Conservation (phyloP, 2,113 vertebrate genomes). For the Sisor rabdophorus region DNA sequence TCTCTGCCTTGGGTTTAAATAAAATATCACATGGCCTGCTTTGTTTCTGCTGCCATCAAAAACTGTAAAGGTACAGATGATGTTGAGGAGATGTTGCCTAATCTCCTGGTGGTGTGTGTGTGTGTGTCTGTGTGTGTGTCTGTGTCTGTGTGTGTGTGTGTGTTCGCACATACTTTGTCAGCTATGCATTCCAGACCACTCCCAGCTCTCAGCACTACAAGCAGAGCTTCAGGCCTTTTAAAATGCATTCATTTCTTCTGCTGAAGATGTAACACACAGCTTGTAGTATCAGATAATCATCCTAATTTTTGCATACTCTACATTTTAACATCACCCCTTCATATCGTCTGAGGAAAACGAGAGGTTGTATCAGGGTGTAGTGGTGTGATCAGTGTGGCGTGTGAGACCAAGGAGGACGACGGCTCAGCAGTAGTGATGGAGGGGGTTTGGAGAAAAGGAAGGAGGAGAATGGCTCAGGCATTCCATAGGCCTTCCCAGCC, state of each 20-base stretch:
- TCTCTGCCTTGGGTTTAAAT: neutral
- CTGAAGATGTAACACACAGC: conserved; percentile 6
- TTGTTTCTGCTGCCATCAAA: neutral
- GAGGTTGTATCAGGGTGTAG: neutral
- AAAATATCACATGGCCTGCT: neutral
- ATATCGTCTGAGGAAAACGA: neutral
- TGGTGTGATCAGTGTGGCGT: neutral
- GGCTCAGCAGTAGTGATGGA: neutral
- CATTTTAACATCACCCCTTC: neutral
- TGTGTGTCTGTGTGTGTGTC: conserved; percentile 10
- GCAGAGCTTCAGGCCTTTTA: conserved; percentile 24
- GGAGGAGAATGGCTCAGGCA: conserved; percentile 44
- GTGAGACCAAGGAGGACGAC: conserved; percentile 25
- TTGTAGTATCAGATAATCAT: conserved; percentile 1
- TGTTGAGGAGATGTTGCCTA: conserved; percentile 36
- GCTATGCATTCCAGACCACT: conserved; percentile 44
- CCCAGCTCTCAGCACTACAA: conserved; percentile 34
- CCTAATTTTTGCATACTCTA: neutral
- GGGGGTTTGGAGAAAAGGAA: conserved; percentile 31
- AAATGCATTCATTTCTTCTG: conserved; percentile 9
- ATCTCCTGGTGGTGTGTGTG: neutral
- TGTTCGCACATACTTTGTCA: conserved; percentile 21
- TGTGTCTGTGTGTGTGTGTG: conserved; percentile 19
- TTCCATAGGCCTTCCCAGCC: conserved; percentile 44
- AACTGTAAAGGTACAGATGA: conserved; percentile 10